A percentile compares a stretch with the other conserved stretches of the same genome.
Evolutionary conservation across 2,113 vertebrate species (phyloP).

Genomic region (Hemichromis elongatus): DNA sequence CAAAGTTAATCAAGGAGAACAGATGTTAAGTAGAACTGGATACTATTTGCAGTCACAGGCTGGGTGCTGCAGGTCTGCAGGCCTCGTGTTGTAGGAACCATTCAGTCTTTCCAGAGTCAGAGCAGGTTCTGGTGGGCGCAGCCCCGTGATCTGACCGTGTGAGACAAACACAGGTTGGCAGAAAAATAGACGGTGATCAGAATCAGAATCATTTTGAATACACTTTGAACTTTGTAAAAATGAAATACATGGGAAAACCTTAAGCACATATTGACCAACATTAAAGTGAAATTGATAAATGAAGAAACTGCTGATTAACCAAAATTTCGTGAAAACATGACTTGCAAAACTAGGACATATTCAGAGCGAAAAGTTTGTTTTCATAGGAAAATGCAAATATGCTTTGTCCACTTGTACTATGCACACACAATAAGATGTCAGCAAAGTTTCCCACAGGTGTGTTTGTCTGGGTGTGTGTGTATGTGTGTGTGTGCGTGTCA

Average conservation of each 20-base stretch:
- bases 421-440: background rate
- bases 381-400: background rate
- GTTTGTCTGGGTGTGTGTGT: background rate
- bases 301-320: background rate
- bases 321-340: background rate
- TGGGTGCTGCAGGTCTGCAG: background rate
- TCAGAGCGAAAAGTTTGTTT: background rate
- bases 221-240: background rate
- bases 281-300: background rate
- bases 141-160: background rate
- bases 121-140: background rate
- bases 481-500: background rate
- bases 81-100: background rate
- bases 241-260: background rate
- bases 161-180: background rate
- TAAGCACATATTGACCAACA: background rate
- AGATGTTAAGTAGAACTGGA: background rate
- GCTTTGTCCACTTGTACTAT: background rate
- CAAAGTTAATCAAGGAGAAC: background rate
- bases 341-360: background rate
- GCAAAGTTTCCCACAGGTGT: background rate
- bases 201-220: too few species aligned
- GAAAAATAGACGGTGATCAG: too few species aligned
- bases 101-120: background rate
- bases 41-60: background rate